Evolutionary conservation across 2,113 vertebrate genomes (phyloP).

Genomic region (Oxyura jamaicensis): DNA sequence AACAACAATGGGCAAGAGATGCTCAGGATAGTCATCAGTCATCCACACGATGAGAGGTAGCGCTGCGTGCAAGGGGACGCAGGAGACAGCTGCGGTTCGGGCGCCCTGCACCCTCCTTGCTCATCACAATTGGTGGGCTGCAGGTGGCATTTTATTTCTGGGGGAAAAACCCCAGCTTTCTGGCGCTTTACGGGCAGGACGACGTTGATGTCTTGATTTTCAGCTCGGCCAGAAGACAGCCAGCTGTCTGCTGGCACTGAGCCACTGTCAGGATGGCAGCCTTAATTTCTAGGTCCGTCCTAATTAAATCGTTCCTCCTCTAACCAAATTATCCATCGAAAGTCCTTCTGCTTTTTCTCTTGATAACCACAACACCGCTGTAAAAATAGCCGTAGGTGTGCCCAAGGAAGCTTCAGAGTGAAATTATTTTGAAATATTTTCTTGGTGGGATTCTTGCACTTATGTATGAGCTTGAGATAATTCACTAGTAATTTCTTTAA

Average conservation of each 20-base stretch:
- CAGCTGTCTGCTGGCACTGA: background rate
- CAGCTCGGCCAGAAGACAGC: background rate
- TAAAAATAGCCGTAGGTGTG: background rate
- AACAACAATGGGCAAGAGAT: background rate
- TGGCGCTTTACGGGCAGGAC: background rate
- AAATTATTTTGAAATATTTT: background rate
- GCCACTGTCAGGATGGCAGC: background rate
- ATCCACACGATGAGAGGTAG: background rate
- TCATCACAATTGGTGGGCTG: background rate
- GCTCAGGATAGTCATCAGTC: background rate
- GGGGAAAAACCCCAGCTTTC: background rate
- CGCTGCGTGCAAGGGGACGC: background rate
- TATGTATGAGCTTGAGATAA: background rate
- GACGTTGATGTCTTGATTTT: background rate
- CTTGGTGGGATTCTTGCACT: background rate
- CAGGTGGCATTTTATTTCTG: background rate
- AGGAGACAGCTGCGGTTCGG: accelerated
- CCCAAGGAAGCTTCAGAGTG: background rate
- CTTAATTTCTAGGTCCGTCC: background rate
- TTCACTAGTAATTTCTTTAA: background rate
- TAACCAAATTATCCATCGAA: background rate
- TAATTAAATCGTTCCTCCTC: background rate
- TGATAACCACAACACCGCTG: background rate
- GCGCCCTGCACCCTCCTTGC: background rate
- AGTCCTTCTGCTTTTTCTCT: background rate